Conservation (phyloP, 2,888 invertebrate genomes). For the Lithophane ornitopus region DNA sequence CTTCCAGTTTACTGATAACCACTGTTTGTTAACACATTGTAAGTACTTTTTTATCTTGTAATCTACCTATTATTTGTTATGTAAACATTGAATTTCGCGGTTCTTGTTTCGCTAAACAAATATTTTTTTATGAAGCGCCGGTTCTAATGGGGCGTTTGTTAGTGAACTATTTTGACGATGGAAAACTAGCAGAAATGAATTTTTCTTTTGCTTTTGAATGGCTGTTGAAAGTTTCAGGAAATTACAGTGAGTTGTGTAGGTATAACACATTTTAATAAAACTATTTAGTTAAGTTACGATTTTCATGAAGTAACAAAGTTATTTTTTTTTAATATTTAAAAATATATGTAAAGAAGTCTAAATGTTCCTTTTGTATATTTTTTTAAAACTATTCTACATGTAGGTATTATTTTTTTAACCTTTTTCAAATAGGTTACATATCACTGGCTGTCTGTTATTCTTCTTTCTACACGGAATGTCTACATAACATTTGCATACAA, state of each 20-base stretch:
- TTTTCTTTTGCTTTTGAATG: conserved; percentile 14
- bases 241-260: not conserved
- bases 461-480: not conserved
- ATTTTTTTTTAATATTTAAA: too few species aligned
- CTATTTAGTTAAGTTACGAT: not conserved
- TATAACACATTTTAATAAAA: not conserved
- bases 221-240: conserved; percentile 4
- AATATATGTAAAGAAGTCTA: not conserved
- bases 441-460: too few species aligned
- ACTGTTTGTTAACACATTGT: conserved; percentile 55
- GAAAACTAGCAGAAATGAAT: conserved; percentile 11
- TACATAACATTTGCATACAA: conserved; percentile 3
- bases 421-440: not conserved
- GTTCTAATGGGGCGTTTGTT: conserved; percentile 12
- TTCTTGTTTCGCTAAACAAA: conserved; percentile 41
- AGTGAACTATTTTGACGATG: conserved; percentile 25
- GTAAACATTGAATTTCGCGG: conserved; percentile 66
- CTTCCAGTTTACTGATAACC: conserved; percentile 59
- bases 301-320: not conserved
- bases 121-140: conserved; percentile 41
- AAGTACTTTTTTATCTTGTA: conserved; percentile 63
- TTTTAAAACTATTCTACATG: too few species aligned
- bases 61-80: conserved; percentile 60
- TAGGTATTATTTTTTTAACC: not conserved
- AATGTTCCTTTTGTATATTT: not conserved